Evolutionary conservation across 2,113 vertebrate genomes (phyloP), one percentile per base, ranked within the genome.

Genomic region (Phrynocephalus versicolor): DNA sequence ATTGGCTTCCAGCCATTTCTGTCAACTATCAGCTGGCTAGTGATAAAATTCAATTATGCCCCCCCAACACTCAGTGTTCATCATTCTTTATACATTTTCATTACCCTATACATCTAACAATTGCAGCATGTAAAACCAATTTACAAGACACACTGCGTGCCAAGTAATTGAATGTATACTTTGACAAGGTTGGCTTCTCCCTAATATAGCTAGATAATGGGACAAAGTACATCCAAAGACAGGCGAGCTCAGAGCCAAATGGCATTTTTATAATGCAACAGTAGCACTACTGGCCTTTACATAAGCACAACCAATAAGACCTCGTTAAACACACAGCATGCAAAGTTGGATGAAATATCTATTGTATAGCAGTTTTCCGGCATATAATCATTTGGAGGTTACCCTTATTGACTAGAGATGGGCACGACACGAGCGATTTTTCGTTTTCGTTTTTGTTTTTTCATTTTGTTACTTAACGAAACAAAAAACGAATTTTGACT

Each of bases 81-180:
- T 91, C 87, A 80, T 71, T 60, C 90, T 67, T 74, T 82, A 30
- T 77, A 89, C 27, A 83, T 92, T 85, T 45, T 88, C 51, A 77
- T 90, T 86, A 30, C 45, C 33, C 65, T 18, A 55, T 82, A 88
- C 92, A 90, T 89, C 77, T 89, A 82, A 74, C 58, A 33, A 88
- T 76, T 70, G 60, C 45, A 82, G 73, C 81, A 87, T 13, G 55
- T 73, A 85, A 71, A 87, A 70, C 73, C 76, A 79, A 85, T 87
- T 60, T 88, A 73, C 85, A 75, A 21, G 0, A 23, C 71, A 25
- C 1, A 57, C 15, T 45, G 77, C 79, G 84, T 84, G 60, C 33
- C 77, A 2, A 0, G 77, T 89, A 93, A 90, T 67, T 90, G 91
- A 90, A 91, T 64, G 76, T 76, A 78, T 92, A 19, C 84, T 90